phyloP scores from a whole-genome alignment of 2,888 invertebrate genomes.

The Dorcus parallelipipedus region DNA sequence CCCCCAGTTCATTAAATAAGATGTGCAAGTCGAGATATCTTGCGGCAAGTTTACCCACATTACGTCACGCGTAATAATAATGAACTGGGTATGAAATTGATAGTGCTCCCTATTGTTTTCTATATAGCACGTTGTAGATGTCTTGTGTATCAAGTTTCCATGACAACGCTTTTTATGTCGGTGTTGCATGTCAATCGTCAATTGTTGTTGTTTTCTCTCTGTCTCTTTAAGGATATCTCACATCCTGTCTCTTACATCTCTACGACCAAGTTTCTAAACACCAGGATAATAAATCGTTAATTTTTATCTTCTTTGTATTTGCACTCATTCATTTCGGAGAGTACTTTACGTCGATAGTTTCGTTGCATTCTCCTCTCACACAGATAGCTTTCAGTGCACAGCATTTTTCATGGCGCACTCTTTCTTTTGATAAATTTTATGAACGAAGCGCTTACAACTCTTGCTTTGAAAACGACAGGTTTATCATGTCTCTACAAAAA shows the following conservation, averaged over 20 bases:
- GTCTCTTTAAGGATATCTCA: constrained; percentile 36
- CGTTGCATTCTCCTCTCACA: neutral
- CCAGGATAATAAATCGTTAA: constrained; percentile 27
- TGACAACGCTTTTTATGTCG: constrained; percentile 34
- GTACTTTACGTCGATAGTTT: too few relatives aligned
- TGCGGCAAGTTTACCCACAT: neutral
- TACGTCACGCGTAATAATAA: neutral
- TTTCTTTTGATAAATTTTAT: neutral
- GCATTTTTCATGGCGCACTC: constrained; percentile 9
- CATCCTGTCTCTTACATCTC: constrained; percentile 15
- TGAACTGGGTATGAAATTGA: neutral
- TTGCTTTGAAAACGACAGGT: too few relatives aligned
- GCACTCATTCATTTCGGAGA: neutral
- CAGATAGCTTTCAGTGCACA: constrained; percentile 10
- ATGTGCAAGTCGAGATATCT: too few relatives aligned
- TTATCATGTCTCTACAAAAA: too few relatives aligned
- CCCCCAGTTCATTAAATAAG: too few relatives aligned
- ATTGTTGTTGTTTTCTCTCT: constrained; percentile 49
- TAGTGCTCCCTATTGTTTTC: constrained; percentile 5
- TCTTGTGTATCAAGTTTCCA: neutral
- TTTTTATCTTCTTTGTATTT: constrained; percentile 11
- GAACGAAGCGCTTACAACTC: neutral
- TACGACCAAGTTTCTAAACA: constrained; percentile 35
- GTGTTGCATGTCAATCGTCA: constrained; percentile 47
- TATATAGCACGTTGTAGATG: neutral